Conservation (phyloP, 64 coral and sea anemone genomes). For the Anthopleura sola region DNA sequence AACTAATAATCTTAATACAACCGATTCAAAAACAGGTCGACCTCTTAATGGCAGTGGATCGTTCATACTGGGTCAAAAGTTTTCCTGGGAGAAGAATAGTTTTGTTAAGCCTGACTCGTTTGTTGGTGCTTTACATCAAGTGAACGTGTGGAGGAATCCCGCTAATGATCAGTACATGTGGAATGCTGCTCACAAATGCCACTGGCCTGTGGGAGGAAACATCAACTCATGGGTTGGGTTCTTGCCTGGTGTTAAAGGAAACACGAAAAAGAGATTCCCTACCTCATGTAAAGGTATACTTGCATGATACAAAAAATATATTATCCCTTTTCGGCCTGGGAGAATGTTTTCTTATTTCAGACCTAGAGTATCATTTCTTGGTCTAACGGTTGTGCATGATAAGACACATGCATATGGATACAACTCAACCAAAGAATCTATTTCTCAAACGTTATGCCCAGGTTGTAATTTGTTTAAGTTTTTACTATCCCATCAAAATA, state of each 20-base stretch:
- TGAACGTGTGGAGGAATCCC: conserved; percentile 49
- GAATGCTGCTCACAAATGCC: conserved; percentile 63
- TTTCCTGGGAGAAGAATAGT: not conserved
- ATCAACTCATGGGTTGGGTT: conserved; percentile 54
- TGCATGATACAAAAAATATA: no score
- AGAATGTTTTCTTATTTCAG: no score
- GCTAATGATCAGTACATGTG: conserved; percentile 57
- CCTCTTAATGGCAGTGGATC: conserved; percentile 35
- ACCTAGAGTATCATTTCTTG: no score
- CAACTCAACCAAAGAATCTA: no score
- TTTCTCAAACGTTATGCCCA: no score
- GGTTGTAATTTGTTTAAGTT: no score
- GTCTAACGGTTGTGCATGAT: no score
- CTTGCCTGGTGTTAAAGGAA: conserved; percentile 51
- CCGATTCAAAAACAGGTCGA: not conserved
- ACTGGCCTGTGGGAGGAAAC: conserved; percentile 48
- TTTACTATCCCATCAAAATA: no score
- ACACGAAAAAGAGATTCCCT: conserved; percentile 42
- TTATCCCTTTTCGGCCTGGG: no score
- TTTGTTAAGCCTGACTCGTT: conserved; percentile 17
- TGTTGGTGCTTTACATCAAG: conserved; percentile 57
- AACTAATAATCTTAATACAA: no score
- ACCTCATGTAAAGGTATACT: conserved; percentile 66
- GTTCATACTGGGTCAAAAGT: conserved; percentile 36
- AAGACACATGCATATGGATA: no score